Percentiles rank a stretch among this genome's conserved stretches.
phyloP scores from a whole-genome alignment of 2,888 invertebrate species.

The Macrophya alboannulata region DNA sequence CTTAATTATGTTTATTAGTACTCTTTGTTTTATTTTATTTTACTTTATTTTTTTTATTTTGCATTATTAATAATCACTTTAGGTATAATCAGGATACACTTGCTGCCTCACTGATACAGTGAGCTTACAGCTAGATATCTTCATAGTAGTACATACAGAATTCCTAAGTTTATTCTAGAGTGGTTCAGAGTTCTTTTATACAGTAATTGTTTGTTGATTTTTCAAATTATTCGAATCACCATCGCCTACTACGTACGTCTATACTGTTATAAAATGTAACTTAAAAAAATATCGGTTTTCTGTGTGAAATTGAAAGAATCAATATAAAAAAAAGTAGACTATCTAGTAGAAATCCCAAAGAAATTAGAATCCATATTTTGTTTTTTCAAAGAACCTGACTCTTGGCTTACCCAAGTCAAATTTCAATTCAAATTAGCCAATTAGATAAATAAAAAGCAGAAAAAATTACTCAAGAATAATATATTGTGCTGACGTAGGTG shows the following conservation, averaged over 20 bases:
- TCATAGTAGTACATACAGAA: slow-evolving; percentile 60
- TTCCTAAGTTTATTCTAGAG: slow-evolving; percentile 46
- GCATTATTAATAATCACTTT: slow-evolving; percentile 65
- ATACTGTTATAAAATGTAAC: slow-evolving; percentile 47
- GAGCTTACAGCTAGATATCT: slow-evolving; percentile 66
- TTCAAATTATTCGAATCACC: slow-evolving; percentile 16
- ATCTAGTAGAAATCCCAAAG: slow-evolving; percentile 8
- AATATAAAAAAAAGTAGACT: slow-evolving; percentile 19
- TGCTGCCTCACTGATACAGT: slow-evolving; percentile 79
- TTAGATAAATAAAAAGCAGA: slow-evolving; percentile 13
- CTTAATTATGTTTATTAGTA: slow-evolving; percentile 73
- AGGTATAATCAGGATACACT: slow-evolving; percentile 69
- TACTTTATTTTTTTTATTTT: slow-evolving; percentile 69
- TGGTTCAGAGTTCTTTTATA: slow-evolving; percentile 22
- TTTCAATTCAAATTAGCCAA: background rate
- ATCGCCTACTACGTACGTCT: slow-evolving; percentile 39
- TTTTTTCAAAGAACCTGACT: slow-evolving; percentile 17
- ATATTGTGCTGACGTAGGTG: slow-evolving; percentile 72
- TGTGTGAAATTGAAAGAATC: slow-evolving; percentile 31
- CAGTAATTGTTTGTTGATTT: slow-evolving; percentile 27
- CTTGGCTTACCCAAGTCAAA: background rate
- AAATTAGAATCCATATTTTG: slow-evolving; percentile 17
- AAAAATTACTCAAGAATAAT: slow-evolving; percentile 65
- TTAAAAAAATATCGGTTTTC: slow-evolving; percentile 28
- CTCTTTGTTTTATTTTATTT: slow-evolving; percentile 68